phyloP scores from a whole-genome alignment of 2,797 vertebrate species.

The Xerus rutilus region DNA sequence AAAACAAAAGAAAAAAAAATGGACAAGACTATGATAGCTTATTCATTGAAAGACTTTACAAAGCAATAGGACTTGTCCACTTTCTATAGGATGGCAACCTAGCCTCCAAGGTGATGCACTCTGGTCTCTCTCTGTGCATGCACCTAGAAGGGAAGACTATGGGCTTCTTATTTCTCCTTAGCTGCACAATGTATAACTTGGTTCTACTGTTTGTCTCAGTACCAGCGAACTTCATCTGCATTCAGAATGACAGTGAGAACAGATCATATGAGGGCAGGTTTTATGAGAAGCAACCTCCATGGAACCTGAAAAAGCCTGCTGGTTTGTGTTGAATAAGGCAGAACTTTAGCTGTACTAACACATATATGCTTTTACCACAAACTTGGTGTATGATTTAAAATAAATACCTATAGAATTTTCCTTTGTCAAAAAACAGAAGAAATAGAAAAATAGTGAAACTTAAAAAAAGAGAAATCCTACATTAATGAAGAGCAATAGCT shows the following conservation, averaged over 20 bases:
- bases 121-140: too few relatives aligned
- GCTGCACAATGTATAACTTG: background rate
- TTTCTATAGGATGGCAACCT: background rate
- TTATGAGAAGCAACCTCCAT: background rate
- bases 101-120: background rate
- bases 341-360: background rate
- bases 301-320: background rate
- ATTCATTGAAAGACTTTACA: background rate
- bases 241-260: background rate
- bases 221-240: background rate
- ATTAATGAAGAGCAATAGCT: constrained; percentile 72
- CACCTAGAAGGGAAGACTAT: background rate
- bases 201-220: background rate
- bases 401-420: constrained; percentile 29
- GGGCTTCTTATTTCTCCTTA: background rate
- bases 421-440: constrained; percentile 65
- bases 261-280: background rate
- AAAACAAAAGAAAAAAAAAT: too few relatives aligned
- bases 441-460: constrained; percentile 23
- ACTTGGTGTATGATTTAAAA: constrained; percentile 52
- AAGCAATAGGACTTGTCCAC: background rate
- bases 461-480: constrained; percentile 8
- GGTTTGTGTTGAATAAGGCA: background rate
- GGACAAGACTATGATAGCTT: background rate
- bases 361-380: background rate